These are phyloP conservation scores for Ginglymostoma cirratum DNA, from an alignment of 2,113 vertebrate genomes.

Conservation along the genomic window DNA sequence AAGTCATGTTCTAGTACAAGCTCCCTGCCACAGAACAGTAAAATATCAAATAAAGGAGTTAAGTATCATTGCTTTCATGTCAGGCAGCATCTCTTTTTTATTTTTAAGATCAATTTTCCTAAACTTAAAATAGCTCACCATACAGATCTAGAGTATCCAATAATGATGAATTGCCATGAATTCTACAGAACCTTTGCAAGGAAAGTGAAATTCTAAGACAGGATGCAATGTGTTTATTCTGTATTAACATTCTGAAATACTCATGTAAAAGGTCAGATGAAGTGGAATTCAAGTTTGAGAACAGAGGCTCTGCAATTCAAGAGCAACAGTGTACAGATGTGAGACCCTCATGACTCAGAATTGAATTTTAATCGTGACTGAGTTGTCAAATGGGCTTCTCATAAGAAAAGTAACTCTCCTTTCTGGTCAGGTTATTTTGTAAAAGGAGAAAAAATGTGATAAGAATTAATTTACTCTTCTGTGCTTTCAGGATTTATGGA, in stretches of 20 bases:
- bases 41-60: background rate
- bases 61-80: background rate
- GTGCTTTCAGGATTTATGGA: background rate
- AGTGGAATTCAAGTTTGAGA: background rate
- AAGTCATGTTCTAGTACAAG: background rate
- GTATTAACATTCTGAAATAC: background rate
- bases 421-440: background rate
- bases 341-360: background rate
- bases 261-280: background rate
- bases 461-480: background rate
- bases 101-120: background rate
- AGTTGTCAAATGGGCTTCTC: background rate
- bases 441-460: background rate
- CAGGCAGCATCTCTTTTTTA: background rate
- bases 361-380: background rate
- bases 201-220: background rate
- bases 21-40: no score
- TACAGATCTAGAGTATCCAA: background rate
- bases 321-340: background rate
- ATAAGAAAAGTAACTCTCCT: no score
- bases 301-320: background rate
- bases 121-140: background rate
- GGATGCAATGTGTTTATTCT: background rate
- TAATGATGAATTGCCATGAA: background rate
- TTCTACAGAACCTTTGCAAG: background rate